Conservation (phyloP, 2,113 vertebrate genomes). For the Micronycteris hirsuta region DNA sequence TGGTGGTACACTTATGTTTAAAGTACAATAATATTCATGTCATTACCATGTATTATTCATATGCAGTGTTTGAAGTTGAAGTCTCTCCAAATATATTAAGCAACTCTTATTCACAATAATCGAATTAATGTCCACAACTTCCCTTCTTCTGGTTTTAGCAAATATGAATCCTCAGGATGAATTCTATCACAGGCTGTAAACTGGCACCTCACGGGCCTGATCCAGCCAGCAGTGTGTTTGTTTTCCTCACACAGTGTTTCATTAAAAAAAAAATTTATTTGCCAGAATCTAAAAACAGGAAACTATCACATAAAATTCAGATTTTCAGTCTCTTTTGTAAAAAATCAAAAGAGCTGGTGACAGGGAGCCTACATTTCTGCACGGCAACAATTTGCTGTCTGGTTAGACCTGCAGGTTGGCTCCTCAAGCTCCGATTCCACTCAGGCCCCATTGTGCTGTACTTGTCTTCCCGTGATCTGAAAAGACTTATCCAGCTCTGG, state of each 20-base stretch:
- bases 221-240: background rate
- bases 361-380: background rate
- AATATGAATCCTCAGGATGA: constrained; percentile 37
- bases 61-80: constrained; percentile 58
- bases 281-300: constrained; percentile 13
- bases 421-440: fast-evolving
- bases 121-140: constrained; percentile 42
- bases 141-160: constrained; percentile 27
- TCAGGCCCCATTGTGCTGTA: fast-evolving
- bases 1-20: constrained; percentile 31
- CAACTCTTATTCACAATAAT: constrained; percentile 56
- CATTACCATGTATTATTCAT: constrained; percentile 69
- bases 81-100: constrained; percentile 65
- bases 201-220: background rate
- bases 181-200: background rate
- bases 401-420: background rate
- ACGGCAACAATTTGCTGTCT: background rate
- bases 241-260: background rate
- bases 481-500: background rate
- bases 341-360: background rate
- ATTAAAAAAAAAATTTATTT: background rate
- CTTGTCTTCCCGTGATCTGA: background rate
- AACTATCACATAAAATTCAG: background rate
- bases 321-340: background rate
- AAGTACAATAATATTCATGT: constrained; percentile 65